Conservation (phyloP, 2,888 invertebrate species). For the Temnothorax unifasciatus region DNA sequence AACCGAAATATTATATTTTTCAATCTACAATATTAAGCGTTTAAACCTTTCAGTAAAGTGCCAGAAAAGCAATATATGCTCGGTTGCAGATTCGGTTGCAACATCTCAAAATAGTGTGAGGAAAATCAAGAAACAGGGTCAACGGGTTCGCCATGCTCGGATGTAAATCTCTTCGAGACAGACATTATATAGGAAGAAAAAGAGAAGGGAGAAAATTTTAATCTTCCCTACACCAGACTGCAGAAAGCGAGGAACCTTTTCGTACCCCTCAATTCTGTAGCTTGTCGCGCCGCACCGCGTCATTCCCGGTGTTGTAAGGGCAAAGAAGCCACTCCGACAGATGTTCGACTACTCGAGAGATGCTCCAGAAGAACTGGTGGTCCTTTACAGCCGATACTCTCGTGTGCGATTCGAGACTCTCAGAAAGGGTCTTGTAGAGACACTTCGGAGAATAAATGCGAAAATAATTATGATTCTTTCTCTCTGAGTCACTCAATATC, state of each 20-base stretch:
- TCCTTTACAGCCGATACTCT: slow-evolving; percentile 72
- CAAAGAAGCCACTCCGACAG: slow-evolving; percentile 76
- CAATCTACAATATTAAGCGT: not conserved
- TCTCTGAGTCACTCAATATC: slow-evolving; percentile 15
- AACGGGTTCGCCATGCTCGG: slow-evolving; percentile 30
- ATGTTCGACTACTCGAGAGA: slow-evolving; percentile 75
- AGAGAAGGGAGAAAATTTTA: slow-evolving; percentile 61
- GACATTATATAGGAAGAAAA: not conserved
- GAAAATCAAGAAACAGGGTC: not conserved
- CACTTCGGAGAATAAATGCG: slow-evolving; percentile 56
- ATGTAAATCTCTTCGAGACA: slow-evolving; percentile 54
- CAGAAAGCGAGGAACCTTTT: slow-evolving; percentile 71
- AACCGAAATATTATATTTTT: not conserved
- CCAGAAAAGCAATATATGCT: not conserved
- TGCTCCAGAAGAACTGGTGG: slow-evolving; percentile 73
- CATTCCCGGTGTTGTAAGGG: slow-evolving; percentile 65
- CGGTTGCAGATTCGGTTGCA: not conserved
- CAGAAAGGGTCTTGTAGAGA: slow-evolving; percentile 18
- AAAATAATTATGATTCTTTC: slow-evolving; percentile 64
- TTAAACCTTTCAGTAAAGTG: not conserved
- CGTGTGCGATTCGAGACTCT: slow-evolving; percentile 48
- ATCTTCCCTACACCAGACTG: slow-evolving; percentile 67
- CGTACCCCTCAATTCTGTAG: slow-evolving; percentile 70
- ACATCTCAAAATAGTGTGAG: not conserved
- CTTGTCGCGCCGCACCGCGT: slow-evolving; percentile 67